A percentile compares a stretch with the other conserved stretches of the same genome.
Conservation (phyloP, 2,113 vertebrate genomes). For the Columbina picui region DNA sequence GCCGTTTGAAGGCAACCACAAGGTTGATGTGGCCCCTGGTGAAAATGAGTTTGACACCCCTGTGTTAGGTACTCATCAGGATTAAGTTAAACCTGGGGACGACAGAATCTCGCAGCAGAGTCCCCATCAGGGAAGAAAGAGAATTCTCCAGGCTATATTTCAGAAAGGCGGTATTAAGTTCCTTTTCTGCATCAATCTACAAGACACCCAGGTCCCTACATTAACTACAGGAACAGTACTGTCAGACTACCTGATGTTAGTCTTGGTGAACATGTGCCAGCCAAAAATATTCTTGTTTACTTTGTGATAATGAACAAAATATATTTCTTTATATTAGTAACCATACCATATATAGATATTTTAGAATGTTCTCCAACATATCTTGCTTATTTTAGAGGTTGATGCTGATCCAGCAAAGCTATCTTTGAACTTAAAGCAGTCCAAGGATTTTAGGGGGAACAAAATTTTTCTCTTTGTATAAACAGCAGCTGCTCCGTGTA, state of each 20-base stretch:
- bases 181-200: background rate
- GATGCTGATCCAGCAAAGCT: background rate
- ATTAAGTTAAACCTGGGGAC: background rate
- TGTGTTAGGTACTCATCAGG: background rate
- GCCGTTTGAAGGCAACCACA: too few relatives aligned
- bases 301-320: background rate
- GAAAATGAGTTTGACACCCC: too few relatives aligned
- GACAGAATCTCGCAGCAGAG: background rate
- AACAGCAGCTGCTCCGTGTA: background rate
- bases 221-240: background rate
- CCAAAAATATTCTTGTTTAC: background rate
- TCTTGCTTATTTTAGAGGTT: background rate
- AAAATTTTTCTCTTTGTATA: background rate
- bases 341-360: background rate
- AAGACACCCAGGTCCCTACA: background rate
- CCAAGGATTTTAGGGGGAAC: background rate
- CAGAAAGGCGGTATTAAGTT: background rate
- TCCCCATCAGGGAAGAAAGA: background rate
- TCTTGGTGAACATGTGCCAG: background rate
- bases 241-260: background rate
- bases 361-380: background rate
- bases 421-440: background rate
- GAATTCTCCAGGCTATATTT: background rate
- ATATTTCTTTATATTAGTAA: background rate
- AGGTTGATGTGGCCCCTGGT: too few relatives aligned